Evolutionary conservation across 2,888 invertebrate genomes (phyloP).

Genomic region (Cryptosula pallasiana): DNA sequence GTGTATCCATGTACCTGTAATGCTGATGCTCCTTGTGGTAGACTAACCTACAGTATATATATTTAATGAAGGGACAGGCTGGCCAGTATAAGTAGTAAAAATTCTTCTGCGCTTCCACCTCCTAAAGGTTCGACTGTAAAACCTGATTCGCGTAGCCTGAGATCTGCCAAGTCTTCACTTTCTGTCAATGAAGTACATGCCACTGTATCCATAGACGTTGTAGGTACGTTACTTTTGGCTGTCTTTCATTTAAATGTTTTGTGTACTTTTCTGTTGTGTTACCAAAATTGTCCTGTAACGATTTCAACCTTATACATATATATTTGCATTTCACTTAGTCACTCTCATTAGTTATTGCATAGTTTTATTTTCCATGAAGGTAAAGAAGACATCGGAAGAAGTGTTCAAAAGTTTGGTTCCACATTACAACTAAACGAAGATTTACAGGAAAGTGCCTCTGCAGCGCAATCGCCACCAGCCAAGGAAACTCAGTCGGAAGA

Average conservation of each 20-base stretch:
- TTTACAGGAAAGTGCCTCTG: neutral
- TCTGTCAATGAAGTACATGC: neutral
- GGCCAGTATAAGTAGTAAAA: neutral
- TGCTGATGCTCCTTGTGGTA: too few species aligned
- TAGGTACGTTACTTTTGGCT: neutral
- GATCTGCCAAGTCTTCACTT: neutral
- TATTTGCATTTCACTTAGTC: too few species aligned
- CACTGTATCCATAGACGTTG: neutral
- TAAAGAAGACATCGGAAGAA: neutral
- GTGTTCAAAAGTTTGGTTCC: neutral
- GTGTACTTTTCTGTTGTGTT: too few species aligned
- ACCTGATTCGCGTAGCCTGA: neutral
- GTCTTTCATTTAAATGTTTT: too few species aligned
- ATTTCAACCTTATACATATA: too few species aligned
- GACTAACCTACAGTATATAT: too few species aligned
- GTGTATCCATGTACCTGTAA: too few species aligned
- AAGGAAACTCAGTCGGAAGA: conserved; percentile 27
- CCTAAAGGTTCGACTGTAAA: neutral
- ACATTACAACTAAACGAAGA: neutral
- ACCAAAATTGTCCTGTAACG: too few species aligned
- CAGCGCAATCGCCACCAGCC: neutral
- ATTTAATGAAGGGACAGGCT: conserved; percentile 12
- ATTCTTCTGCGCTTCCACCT: neutral
- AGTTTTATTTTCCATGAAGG: too few species aligned
- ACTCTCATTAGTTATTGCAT: too few species aligned